phyloP scores from a whole-genome alignment of 2,797 vertebrate species.

The Ficedula albicollis region DNA sequence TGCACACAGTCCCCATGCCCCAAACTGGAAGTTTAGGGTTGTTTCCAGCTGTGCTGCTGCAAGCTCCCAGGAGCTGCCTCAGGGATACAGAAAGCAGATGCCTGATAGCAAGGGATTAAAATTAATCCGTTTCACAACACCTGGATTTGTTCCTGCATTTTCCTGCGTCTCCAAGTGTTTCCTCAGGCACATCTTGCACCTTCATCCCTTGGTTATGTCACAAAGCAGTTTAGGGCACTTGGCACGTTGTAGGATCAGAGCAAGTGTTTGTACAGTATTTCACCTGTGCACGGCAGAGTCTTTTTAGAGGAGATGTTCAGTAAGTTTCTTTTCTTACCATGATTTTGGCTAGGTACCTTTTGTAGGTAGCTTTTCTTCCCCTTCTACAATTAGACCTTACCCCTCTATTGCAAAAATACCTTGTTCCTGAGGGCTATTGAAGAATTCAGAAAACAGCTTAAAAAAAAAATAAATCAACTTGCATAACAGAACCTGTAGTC shows the following conservation, averaged over 20 bases:
- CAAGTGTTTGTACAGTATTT: not conserved
- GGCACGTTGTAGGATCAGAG: not conserved
- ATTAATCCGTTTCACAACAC: not conserved
- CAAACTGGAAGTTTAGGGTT: not conserved
- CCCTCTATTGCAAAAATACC: not conserved
- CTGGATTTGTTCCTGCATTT: not conserved
- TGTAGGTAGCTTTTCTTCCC: not conserved
- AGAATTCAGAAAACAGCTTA: not conserved
- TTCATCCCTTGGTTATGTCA: not conserved
- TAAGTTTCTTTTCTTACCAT: not conserved
- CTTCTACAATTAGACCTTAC: not conserved
- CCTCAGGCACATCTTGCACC: fast-evolving
- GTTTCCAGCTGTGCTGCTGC: not conserved
- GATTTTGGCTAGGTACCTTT: not conserved
- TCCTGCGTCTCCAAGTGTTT: not conserved
- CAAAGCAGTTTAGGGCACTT: not conserved
- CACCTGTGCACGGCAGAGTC: not conserved
- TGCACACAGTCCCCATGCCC: fast-evolving
- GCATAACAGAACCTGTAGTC: not conserved
- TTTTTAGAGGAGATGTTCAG: not conserved
- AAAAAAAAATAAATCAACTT: not conserved
- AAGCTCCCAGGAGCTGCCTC: not conserved
- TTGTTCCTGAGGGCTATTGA: not conserved
- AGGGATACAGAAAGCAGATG: not conserved
- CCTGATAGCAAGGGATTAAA: not conserved